Conservation (phyloP, 2,888 invertebrate species). For the Cosmorhoe ocellata region DNA sequence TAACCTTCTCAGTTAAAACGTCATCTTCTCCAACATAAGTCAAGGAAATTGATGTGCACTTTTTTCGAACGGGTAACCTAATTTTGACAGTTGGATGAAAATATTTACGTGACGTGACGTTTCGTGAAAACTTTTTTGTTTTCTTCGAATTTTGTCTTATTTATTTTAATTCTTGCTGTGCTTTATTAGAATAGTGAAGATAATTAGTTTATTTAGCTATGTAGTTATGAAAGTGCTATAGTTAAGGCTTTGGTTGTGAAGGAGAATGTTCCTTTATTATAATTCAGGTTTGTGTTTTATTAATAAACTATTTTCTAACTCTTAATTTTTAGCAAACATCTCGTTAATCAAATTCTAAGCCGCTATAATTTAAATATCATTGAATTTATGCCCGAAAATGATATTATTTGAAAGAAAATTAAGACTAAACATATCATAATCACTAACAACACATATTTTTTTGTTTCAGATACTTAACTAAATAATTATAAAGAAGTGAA, state of each 20-base stretch:
- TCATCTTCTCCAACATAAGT: conserved; percentile 13
- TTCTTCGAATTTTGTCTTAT: conserved; percentile 15
- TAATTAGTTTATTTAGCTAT: no score
- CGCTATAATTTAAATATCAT: no score
- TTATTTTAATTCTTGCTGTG: conserved; percentile 9
- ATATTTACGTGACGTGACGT: conserved; percentile 64
- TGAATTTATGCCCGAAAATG: no score
- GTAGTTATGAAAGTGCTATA: conserved; percentile 7
- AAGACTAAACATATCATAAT: not conserved
- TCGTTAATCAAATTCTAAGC: no score
- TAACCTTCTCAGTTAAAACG: conserved; percentile 44
- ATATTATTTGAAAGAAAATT: no score
- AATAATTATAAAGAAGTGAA: conserved; percentile 3
- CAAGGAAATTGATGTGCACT: conserved; percentile 31
- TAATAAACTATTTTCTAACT: conserved; percentile 5
- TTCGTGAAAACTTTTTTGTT: conserved; percentile 35
- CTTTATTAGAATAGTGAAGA: conserved; percentile 1
- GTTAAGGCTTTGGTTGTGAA: conserved; percentile 3
- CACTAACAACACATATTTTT: not conserved
- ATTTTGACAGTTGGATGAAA: conserved; percentile 73
- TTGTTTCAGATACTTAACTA: conserved; percentile 29
- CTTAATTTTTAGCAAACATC: not conserved
- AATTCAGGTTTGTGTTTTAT: conserved; percentile 16
- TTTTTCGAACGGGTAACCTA: conserved; percentile 47
- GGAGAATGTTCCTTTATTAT: not conserved